These are phyloP conservation scores for Petrolisthes manimaculis DNA, from an alignment of 2,888 invertebrate genomes.

Conservation along the genomic window DNA sequence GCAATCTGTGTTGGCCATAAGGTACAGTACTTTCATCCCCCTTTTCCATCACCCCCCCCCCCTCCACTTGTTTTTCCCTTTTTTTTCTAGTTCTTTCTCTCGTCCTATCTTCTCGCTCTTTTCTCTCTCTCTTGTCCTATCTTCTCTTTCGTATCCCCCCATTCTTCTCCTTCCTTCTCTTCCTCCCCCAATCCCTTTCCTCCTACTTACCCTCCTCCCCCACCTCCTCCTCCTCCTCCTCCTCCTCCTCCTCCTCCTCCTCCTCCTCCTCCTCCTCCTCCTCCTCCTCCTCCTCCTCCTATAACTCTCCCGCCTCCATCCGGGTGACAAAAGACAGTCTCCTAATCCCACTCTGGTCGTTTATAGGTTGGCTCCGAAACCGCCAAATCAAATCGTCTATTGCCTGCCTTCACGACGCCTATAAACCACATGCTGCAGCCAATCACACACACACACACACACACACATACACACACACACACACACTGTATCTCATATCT, in stretches of 20 bases:
- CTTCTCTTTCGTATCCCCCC: neutral
- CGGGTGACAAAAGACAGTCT: conserved; percentile 7
- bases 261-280: too few species aligned
- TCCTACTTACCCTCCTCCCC: too few species aligned
- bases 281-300: neutral
- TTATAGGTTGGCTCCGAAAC: conserved; percentile 17
- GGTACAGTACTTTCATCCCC: neutral
- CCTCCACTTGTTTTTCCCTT: too few species aligned
- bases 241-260: too few species aligned
- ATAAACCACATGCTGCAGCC: neutral
- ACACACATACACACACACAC: conserved; percentile 6
- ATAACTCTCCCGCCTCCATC: neutral
- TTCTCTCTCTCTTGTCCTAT: neutral
- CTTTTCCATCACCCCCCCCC: too few species aligned
- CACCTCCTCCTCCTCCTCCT: too few species aligned
- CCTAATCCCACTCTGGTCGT: conserved; percentile 5
- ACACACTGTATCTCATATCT: neutral
- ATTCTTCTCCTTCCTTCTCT: neutral
- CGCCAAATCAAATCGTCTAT: conserved; percentile 11
- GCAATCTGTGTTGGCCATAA: neutral
- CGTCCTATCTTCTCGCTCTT: too few species aligned
- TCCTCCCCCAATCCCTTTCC: neutral
- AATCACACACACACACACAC: conserved; percentile 5
- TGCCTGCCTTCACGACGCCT: neutral
- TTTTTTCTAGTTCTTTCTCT: too few species aligned